phyloP scores from a whole-genome alignment of 2,797 vertebrate genomes.

The Vultur gryphus region DNA sequence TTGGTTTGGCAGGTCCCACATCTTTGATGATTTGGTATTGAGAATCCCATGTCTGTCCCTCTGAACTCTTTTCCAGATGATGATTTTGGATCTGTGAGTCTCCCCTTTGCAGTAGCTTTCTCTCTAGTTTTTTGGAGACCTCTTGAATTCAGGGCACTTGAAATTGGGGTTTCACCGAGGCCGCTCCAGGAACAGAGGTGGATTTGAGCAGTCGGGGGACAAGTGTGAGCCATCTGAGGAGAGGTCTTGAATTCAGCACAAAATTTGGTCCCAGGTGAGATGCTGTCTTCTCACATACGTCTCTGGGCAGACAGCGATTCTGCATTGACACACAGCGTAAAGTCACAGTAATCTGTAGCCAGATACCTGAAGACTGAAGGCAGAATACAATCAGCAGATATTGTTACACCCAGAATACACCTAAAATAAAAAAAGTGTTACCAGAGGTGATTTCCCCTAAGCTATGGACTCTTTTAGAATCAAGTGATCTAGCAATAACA shows the following conservation, averaged over 20 bases:
- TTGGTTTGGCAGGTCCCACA: not conserved
- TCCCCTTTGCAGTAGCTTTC: not conserved
- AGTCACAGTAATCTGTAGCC: not conserved
- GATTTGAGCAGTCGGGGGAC: not conserved
- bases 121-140: not conserved
- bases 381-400: not conserved
- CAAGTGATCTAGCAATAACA: not conserved
- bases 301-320: not conserved
- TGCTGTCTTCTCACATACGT: not conserved
- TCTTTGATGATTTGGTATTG: not conserved
- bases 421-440: not conserved
- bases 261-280: not conserved
- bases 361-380: not conserved
- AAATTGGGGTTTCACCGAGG: not conserved
- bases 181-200: not conserved
- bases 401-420: not conserved
- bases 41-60: not conserved
- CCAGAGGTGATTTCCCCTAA: not conserved
- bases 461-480: not conserved
- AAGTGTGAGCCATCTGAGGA: not conserved
- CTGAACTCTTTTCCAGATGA: not conserved
- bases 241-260: not conserved
- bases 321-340: not conserved
- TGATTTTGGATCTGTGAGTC: not conserved
- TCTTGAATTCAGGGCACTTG: not conserved